Conservation (phyloP, 2,797 vertebrate genomes). For the Cirrhinus molitorella region DNA sequence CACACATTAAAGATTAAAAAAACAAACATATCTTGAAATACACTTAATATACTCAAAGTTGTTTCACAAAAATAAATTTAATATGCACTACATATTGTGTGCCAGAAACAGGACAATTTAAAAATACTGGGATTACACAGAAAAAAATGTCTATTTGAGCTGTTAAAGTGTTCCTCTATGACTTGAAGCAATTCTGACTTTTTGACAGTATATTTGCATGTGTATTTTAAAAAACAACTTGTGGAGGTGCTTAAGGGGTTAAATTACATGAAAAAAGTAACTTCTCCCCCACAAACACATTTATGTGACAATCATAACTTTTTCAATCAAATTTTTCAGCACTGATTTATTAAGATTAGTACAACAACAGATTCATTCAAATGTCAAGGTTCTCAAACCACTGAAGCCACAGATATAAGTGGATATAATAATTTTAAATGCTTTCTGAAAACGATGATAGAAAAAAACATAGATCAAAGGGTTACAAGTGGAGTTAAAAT, state of each 20-base stretch:
- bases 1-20: no score
- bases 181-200: no score
- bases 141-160: not conserved
- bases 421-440: slow-evolving; percentile 47
- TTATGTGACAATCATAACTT: not conserved
- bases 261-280: no score
- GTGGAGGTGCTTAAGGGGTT: no score
- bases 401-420: slow-evolving; percentile 38
- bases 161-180: not conserved
- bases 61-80: no score
- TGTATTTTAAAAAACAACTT: no score
- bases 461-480: slow-evolving; percentile 57
- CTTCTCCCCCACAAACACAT: not conserved
- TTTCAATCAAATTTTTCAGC: not conserved
- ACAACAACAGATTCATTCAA: slow-evolving; percentile 2
- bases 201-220: no score
- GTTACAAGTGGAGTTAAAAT: slow-evolving; percentile 56
- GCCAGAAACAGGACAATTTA: no score
- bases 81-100: no score
- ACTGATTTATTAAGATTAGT: not conserved
- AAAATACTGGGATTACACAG: no score
- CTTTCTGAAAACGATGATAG: slow-evolving; percentile 51
- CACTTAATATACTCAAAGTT: no score
- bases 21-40: no score
- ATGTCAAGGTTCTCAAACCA: not conserved